Conservation (phyloP, 2,797 vertebrate species). For the Balearica regulorum region DNA sequence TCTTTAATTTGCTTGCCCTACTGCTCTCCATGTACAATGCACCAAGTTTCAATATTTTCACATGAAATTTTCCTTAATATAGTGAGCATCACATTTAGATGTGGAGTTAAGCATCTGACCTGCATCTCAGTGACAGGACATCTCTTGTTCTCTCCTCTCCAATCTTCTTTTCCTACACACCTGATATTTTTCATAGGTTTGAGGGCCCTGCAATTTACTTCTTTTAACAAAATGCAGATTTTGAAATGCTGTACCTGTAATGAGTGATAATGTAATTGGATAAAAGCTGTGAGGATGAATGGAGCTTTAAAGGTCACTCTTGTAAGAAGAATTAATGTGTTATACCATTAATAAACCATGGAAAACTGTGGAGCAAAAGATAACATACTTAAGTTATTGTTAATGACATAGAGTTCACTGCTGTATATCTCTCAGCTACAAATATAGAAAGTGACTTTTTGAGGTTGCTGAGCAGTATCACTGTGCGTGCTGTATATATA, state of each 20-base stretch:
- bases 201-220: slow-evolving; percentile 65
- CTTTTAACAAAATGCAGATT: slow-evolving; percentile 72
- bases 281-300: slow-evolving; percentile 78
- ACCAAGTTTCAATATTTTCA: neutral
- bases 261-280: slow-evolving; percentile 77
- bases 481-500: neutral
- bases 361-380: slow-evolving; percentile 74
- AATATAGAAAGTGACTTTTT: slow-evolving; percentile 74
- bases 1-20: slow-evolving; percentile 19
- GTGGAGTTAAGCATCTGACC: slow-evolving; percentile 32
- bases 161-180: neutral
- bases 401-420: slow-evolving; percentile 71
- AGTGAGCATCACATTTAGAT: neutral
- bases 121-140: neutral
- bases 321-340: slow-evolving; percentile 78
- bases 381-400: slow-evolving; percentile 77
- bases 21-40: neutral
- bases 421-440: slow-evolving; percentile 68
- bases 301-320: slow-evolving; percentile 77
- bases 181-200: slow-evolving; percentile 52
- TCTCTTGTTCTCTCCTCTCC: slow-evolving; percentile 11
- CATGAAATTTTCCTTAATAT: neutral
- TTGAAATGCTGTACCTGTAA: slow-evolving; percentile 74
- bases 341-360: slow-evolving; percentile 77
- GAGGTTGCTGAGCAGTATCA: slow-evolving; percentile 54